A percentile compares a stretch with the other conserved stretches of the same genome.
Evolutionary conservation across 64 coral and sea anemone species (phyloP).

Genomic region (Hydrozoanthus tunicans): DNA sequence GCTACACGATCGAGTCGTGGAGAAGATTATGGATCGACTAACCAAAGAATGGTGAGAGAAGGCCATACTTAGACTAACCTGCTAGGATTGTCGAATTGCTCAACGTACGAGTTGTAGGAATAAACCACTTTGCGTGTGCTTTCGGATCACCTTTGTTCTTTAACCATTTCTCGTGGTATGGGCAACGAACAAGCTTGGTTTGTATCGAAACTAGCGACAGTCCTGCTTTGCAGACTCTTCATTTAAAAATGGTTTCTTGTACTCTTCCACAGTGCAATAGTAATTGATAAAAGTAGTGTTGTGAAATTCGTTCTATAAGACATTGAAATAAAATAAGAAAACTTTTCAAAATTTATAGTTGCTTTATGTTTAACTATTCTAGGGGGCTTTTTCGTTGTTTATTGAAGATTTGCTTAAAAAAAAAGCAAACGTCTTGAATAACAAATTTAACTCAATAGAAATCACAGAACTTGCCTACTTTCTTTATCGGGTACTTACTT

Average conservation of each 20-base stretch:
- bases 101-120: slow-evolving; percentile 56
- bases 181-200: slow-evolving; percentile 68
- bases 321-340: no score
- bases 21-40: no score
- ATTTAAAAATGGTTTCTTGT: slow-evolving; percentile 68
- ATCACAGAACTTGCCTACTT: not conserved
- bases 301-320: slow-evolving; percentile 71
- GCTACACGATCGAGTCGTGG: no score
- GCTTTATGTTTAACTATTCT: no score
- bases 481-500: slow-evolving; percentile 18
- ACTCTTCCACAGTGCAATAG: slow-evolving; percentile 76
- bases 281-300: slow-evolving; percentile 78
- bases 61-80: slow-evolving; percentile 25
- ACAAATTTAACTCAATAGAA: not conserved
- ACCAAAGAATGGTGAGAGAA: no score
- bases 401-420: not conserved
- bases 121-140: slow-evolving; percentile 55
- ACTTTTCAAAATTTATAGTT: no score
- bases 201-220: slow-evolving; percentile 76
- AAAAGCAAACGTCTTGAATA: not conserved
- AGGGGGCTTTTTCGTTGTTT: no score
- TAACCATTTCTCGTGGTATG: slow-evolving; percentile 74
- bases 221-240: slow-evolving; percentile 59
- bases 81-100: slow-evolving; percentile 63
- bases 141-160: slow-evolving; percentile 72